Evolutionary conservation across 2,888 invertebrate genomes (phyloP).

Genomic region (Sphaerophoria taeniata): DNA sequence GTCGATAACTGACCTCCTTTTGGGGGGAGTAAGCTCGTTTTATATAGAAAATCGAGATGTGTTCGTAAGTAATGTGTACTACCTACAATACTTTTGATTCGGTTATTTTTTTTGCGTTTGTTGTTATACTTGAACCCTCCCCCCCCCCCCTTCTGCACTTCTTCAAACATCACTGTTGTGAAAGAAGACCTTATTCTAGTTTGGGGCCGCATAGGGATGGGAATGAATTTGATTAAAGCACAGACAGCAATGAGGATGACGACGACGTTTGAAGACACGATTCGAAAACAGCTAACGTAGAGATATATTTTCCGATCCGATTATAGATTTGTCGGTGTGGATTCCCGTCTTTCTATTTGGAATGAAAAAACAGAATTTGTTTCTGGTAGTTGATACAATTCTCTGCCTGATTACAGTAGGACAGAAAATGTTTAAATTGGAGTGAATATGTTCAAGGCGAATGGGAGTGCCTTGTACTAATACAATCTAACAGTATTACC

Average conservation of each 20-base stretch:
- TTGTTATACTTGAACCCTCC: background rate
- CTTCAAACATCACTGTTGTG: constrained; percentile 9
- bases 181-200: constrained; percentile 37
- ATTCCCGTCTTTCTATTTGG: constrained; percentile 42
- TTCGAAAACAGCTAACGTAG: constrained; percentile 65
- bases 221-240: constrained; percentile 63
- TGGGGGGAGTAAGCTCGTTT: constrained; percentile 55
- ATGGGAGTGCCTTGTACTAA: no score
- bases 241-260: constrained; percentile 31
- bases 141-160: constrained; percentile 5
- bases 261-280: constrained; percentile 37
- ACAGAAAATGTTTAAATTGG: background rate
- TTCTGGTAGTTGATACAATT: background rate
- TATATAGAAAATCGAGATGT: constrained; percentile 56
- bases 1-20: constrained; percentile 65
- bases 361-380: constrained; percentile 46
- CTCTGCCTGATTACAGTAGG: background rate
- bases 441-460: background rate
- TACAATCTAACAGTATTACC: no score
- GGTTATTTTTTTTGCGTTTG: constrained; percentile 7
- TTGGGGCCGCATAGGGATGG: constrained; percentile 31
- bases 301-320: constrained; percentile 66
- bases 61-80: constrained; percentile 60
- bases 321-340: constrained; percentile 66
- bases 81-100: constrained; percentile 43